phyloP scores from a whole-genome alignment of 2,113 vertebrate species.

The Balaeniceps rex region DNA sequence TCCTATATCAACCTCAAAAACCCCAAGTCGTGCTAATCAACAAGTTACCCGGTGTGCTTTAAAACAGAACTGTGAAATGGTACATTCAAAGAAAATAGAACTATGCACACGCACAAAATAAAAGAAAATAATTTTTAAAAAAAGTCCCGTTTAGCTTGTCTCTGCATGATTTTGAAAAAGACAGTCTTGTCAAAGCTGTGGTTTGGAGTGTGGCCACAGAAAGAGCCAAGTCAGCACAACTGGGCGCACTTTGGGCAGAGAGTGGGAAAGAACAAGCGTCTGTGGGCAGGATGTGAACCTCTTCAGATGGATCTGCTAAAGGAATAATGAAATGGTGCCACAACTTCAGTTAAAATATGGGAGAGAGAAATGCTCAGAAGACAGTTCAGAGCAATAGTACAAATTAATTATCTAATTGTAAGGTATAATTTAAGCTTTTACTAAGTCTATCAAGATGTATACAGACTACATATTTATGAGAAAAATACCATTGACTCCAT shows the following conservation, averaged over 20 bases:
- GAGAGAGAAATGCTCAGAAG: not conserved
- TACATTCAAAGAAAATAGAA: not conserved
- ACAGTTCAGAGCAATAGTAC: not conserved
- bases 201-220: not conserved
- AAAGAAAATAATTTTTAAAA: not conserved
- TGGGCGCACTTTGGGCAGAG: accelerated
- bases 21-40: not conserved
- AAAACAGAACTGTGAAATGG: not conserved
- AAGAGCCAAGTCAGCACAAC: not conserved
- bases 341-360: not conserved
- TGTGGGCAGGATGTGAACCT: not conserved
- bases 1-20: not conserved
- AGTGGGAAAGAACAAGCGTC: not conserved
- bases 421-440: conserved; percentile 15
- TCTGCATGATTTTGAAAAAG: not conserved
- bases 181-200: not conserved
- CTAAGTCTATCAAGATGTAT: not conserved
- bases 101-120: accelerated
- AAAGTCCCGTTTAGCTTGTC: not conserved
- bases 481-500: not conserved
- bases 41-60: not conserved
- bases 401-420: conserved; percentile 22
- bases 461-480: not conserved
- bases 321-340: not conserved
- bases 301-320: not conserved